Conservation (phyloP, 2,888 invertebrate species). For the Pterostichus niger region DNA sequence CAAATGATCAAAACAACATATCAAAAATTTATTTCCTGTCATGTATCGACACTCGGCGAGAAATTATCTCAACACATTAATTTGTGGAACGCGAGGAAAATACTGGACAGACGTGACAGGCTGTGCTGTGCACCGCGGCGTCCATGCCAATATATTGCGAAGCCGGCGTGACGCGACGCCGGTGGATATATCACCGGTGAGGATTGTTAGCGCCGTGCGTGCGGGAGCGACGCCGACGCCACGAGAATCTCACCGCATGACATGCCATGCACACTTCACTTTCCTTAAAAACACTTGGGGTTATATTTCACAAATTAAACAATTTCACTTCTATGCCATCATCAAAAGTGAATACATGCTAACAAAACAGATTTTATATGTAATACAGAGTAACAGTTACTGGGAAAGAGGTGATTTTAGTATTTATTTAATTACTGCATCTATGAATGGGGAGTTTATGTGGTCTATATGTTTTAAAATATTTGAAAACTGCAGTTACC, state of each 20-base stretch:
- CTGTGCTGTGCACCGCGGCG: background rate
- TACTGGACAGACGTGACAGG: conserved; percentile 57
- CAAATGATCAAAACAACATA: conserved; percentile 64
- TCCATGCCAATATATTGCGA: conserved; percentile 38
- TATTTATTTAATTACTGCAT: too few relatives aligned
- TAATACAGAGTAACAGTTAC: too few relatives aligned
- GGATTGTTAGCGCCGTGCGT: conserved; percentile 2
- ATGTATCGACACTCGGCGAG: conserved; percentile 60
- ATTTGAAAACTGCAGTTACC: too few relatives aligned
- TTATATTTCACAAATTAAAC: too few relatives aligned
- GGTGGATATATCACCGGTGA: conserved; percentile 24
- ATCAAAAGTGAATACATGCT: too few relatives aligned
- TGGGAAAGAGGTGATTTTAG: too few relatives aligned
- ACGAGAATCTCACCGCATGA: background rate
- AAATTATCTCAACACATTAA: conserved; percentile 66
- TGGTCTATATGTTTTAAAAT: too few relatives aligned
- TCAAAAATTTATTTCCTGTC: conserved; percentile 65
- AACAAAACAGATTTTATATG: too few relatives aligned
- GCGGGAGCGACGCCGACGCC: background rate
- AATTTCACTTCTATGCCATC: too few relatives aligned
- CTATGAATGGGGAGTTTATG: too few relatives aligned
- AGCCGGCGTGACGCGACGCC: conserved; percentile 1
- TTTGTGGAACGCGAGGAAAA: conserved; percentile 61
- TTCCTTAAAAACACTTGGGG: too few relatives aligned
- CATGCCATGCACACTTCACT: too few relatives aligned